These are phyloP conservation scores for Thaleichthys pacificus DNA, from an alignment of 2,797 vertebrate species.

Conservation along the genomic window DNA sequence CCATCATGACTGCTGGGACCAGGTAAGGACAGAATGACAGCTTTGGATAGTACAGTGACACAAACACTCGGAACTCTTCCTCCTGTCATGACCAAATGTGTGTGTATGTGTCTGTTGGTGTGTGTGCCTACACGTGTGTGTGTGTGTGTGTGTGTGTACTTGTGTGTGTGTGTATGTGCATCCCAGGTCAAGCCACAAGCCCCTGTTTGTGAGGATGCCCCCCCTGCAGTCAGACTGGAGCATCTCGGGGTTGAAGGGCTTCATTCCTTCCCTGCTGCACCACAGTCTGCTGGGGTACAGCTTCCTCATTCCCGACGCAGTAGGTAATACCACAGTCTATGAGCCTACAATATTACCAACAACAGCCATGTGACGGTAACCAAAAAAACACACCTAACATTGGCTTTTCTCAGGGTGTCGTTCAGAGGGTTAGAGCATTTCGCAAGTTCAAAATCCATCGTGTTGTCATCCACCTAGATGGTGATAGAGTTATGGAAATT, in stretches of 20 bases:
- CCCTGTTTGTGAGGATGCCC: slow-evolving; percentile 84
- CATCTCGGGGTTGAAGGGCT: slow-evolving; percentile 81
- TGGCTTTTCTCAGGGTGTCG: too few species aligned
- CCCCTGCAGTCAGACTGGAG: slow-evolving; percentile 83
- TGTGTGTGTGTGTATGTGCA: not conserved
- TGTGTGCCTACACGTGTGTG: not conserved
- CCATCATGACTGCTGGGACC: slow-evolving; percentile 80
- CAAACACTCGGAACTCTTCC: not conserved
- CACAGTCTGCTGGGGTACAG: slow-evolving; percentile 91
- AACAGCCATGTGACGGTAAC: too few species aligned
- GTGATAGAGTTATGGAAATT: too few species aligned
- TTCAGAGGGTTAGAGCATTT: too few species aligned
- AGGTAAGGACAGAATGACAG: slow-evolving; percentile 65
- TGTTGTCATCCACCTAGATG: too few species aligned
- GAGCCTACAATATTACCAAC: slow-evolving; percentile 4
- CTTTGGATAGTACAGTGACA: not conserved
- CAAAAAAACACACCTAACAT: too few species aligned
- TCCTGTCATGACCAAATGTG: not conserved
- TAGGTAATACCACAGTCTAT: slow-evolving; percentile 79
- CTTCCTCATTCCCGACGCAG: slow-evolving; percentile 91
- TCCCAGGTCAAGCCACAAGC: slow-evolving; percentile 82
- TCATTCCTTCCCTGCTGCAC: slow-evolving; percentile 89
- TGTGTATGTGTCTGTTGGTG: not conserved
- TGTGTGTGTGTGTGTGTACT: not conserved
- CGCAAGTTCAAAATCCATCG: too few species aligned